Evolutionary conservation across 2,113 vertebrate species (phyloP).

Genomic region (Echinops telfairi): DNA sequence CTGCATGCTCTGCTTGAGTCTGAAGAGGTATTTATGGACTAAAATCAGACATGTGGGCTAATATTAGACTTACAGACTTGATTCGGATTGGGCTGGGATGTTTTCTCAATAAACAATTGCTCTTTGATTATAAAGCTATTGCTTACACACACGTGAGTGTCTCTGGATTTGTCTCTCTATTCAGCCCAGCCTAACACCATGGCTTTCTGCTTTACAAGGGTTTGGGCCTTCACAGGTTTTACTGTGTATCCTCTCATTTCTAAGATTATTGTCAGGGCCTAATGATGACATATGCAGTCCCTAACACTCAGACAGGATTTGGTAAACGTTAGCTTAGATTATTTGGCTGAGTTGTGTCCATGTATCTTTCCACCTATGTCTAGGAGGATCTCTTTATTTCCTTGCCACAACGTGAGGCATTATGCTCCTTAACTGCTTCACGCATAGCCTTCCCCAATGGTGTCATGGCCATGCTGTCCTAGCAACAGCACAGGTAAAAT

Average conservation of each 20-base stretch:
- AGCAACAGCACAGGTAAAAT: not conserved
- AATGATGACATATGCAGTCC: not conserved
- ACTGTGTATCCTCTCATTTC: not conserved
- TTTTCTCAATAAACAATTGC: no score
- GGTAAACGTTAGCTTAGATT: not conserved
- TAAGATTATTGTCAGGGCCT: not conserved
- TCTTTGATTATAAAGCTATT: no score
- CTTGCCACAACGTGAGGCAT: not conserved
- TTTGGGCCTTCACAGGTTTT: not conserved
- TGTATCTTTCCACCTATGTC: no score
- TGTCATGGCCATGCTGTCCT: not conserved
- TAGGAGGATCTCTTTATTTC: not conserved
- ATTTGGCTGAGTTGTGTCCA: not conserved
- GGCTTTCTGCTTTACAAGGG: not conserved
- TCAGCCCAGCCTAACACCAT: no score
- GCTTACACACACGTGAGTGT: no score
- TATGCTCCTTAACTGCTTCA: no score
- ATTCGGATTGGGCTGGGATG: no score
- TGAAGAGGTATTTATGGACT: no score
- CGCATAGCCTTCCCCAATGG: fast-evolving
- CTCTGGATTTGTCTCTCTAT: no score
- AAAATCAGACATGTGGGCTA: no score
- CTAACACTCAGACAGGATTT: not conserved
- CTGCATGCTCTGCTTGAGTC: no score
- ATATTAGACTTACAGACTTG: no score